Evolutionary conservation across 2,888 invertebrate genomes (phyloP), one percentile per base, ranked within the genome.

Genomic region (Tenthredo mesomela): DNA sequence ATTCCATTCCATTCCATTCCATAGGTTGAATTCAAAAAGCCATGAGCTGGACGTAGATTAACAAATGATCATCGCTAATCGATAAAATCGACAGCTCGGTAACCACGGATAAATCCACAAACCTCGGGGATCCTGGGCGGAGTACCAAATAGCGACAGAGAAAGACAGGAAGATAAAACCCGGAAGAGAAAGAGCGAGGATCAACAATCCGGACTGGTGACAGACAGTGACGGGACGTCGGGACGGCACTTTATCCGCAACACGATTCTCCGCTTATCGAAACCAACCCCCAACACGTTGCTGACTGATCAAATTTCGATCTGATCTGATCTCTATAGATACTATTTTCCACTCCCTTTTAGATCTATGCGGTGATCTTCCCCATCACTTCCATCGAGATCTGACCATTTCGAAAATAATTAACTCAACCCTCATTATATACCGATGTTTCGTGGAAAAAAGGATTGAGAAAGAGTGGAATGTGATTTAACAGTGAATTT

Each of bases 211-310:
- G 15, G 29, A 12, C 29, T 5, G 50, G 21, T 80, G 92, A 92
- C 91, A 91, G 92, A 91, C 92, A 92, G 90, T 92, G 92, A 92
- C 90, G 90, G 90, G 91, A 78, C 78, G 73, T 75, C 75, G 78
- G 54, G 80, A 82, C 89, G 90, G 89, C 91, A 91, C 92, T 92
- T 92, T 92, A 92, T 92, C 91, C 90, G 89, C 91, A 90, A 92
- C 92, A 92, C 89, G 92, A 89, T 92, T 92, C 92, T 92, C 91
- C 92, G 92, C 92, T 92, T 92, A 92, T 92, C 92, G 86, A 90
- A 91, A 90, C 90, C 91, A 90, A 89, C 89, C 80, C 80, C 82
- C 86, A 87, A 88, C 89, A 88, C 88, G 54, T 29, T 85, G 78
- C 86, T 80, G 88, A 89, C 89, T 89, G 88, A 91, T 85, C 85